These are phyloP conservation scores for Sesamia inferens DNA, from an alignment of 2,888 invertebrate genomes.

Conservation along the genomic window DNA sequence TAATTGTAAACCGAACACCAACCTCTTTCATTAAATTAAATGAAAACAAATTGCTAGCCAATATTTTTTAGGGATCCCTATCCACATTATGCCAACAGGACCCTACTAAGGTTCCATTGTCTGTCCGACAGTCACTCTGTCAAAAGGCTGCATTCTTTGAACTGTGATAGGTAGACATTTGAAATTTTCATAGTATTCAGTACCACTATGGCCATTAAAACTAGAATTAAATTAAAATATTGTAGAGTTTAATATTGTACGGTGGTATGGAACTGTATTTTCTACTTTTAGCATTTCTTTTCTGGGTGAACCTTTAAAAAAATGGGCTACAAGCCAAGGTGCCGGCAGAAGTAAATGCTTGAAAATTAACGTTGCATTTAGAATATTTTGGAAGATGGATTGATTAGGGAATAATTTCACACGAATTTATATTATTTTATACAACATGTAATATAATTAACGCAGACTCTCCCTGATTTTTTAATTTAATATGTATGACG, in stretches of 20 bases:
- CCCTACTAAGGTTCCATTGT: background rate
- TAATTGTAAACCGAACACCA: background rate
- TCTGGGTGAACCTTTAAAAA: constrained; percentile 10
- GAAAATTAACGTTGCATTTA: no score
- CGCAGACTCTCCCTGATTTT: no score
- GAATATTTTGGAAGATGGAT: no score
- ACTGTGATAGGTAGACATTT: background rate
- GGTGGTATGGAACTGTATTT: constrained; percentile 1
- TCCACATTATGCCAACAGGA: background rate
- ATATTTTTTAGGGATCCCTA: background rate
- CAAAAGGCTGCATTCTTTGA: background rate
- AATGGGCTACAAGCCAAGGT: no score
- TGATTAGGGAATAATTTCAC: no score
- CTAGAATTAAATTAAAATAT: no score
- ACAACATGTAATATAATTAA: no score
- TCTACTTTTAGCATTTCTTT: constrained; percentile 16
- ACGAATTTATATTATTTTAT: no score
- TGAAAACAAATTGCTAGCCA: constrained; percentile 13
- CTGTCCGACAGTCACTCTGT: background rate
- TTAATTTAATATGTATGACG: no score
- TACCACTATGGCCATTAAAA: no score
- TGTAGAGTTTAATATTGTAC: background rate
- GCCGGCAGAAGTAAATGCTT: no score
- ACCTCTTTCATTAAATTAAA: constrained; percentile 1
- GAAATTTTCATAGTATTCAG: background rate